Base-by-base conservation (phyloP, 2,113 vertebrate genomes). In the Caretta caretta region DNA sequence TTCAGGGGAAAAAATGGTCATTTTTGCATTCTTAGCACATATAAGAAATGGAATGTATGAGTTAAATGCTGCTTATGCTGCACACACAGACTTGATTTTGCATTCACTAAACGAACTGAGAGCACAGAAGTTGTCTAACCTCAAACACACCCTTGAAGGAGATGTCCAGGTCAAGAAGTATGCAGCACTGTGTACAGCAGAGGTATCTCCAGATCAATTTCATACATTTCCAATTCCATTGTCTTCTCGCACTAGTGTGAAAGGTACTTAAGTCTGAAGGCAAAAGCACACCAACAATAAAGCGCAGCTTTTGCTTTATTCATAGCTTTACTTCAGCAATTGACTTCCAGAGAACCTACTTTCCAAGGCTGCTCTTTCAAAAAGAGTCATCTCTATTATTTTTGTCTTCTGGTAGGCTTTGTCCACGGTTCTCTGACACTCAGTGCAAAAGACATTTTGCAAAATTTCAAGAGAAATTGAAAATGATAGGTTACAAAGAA, bases 1-100 rank as follows among this genome's bases (percentile, higher is more conserved):
- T 96, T 97, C 86, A 91, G 35, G 76, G 35, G 75, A 81, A 80
- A 96, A 93, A 92, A 87, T 27, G 82, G 82, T 76, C 57, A 83
- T 89, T 93, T 90, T 82, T 87, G 79, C 54, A n/a, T 42, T 86
- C 80, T 24, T 92, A 90, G 85, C 80, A 94, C 80, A 69, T 31
- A 90, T 10, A 80, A 84, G 94, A 94, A 65, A 12, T 53, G 19
- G 78, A 93, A 93, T 82, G 90, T 93, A 49, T 57, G 79, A 59
- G 35, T 62, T 29, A 49, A 80, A 9, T 7, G 86, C 85, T 96
- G 69, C 69, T 62, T 90, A 49, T 10, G 19, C n/a, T 2, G 1
- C 76, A 84, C 81, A 84, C 38, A 13, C 22, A 85, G 25, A 11
- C 80, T 78, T 88, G 56, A 11, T 92, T 93, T 88, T 87, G 11